Evolutionary conservation across 2,113 vertebrate species (phyloP), one percentile per base, ranked within the genome.

Genomic region (Trinectes maculatus): DNA sequence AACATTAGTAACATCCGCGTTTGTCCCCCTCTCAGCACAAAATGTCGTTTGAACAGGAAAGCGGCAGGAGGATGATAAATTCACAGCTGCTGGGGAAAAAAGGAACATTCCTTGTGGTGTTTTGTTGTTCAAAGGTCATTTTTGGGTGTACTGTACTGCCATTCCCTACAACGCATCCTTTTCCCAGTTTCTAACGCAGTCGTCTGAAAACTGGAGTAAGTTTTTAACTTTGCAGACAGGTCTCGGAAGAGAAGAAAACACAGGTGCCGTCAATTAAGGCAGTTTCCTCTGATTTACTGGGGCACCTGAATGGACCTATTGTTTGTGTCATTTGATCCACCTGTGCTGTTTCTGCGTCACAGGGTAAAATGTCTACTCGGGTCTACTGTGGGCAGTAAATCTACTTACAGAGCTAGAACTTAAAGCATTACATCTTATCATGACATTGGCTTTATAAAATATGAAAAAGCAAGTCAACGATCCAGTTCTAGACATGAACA

Each of bases 401-500:
- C 9, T n/a, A 47, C 28, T n/a, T 44, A 10, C 2, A 5, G 15
- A 48, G 7, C 15, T 3, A 58, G 21, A 25, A 16, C 19, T 40
- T 34, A 64, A 36, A 12, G 25, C 15, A 28, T 16, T 15, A 24
- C 28, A 13, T 12, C 3, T 15, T 2, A 47, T 46, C 8, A 42
- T 28, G n/a, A n/a, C n/a, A 36, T 11, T 5, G 3, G 26, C 18
- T 29, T 21, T 10, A 31, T 11, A 9, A 13, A 40, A 29, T 19
- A n/a, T 12, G 1, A 28, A 39, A 73, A 48, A 8, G n/a, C 2
- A 63, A 34, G 48, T 25, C 57, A 56, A 67, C 13, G n/a, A 11
- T 16, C 36, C 58, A 63, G 56, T 63, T 73, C 22, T 66, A 73
- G 58, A 89, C 85, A 93, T 93, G 94, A 96, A 95, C 91, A 88